Conservation (phyloP, 2,888 invertebrate species). For the Campoplex capitator region DNA sequence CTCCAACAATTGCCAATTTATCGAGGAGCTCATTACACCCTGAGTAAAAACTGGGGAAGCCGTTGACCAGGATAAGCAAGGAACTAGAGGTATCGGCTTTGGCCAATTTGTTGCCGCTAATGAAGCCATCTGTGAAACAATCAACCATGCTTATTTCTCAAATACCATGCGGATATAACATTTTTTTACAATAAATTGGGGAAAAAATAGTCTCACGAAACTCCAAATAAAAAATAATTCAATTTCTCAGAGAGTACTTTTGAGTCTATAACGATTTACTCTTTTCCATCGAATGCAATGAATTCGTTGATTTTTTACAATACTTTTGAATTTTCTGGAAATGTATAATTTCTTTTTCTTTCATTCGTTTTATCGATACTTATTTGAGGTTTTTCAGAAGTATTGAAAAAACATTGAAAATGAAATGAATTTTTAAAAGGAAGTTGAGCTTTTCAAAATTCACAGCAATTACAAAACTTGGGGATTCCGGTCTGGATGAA, state of each 20-base stretch:
- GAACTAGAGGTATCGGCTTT: constrained; percentile 96
- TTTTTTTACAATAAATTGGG: background rate
- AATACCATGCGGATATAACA: background rate
- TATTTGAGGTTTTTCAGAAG: too few species aligned
- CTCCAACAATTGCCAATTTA: constrained; percentile 96
- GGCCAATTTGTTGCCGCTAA: constrained; percentile 98
- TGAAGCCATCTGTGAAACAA: constrained; percentile 94
- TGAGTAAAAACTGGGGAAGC: constrained; percentile 98
- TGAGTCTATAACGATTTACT: too few species aligned
- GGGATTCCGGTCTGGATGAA: background rate
- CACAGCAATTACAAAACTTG: background rate
- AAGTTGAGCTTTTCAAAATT: background rate
- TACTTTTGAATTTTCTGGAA: too few species aligned
- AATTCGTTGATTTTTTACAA: too few species aligned
- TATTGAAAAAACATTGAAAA: too few species aligned
- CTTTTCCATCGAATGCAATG: too few species aligned
- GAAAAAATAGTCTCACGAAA: background rate
- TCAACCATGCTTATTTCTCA: constrained; percentile 12
- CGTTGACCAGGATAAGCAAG: constrained; percentile 98
- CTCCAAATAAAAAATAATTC: background rate
- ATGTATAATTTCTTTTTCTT: too few species aligned
- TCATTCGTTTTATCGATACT: too few species aligned
- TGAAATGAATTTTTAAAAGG: background rate
- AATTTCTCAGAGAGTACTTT: background rate
- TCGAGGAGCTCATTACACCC: constrained; percentile 98